Base-by-base conservation (phyloP, 2,888 invertebrate species). In the Iselma pallidipennis region DNA sequence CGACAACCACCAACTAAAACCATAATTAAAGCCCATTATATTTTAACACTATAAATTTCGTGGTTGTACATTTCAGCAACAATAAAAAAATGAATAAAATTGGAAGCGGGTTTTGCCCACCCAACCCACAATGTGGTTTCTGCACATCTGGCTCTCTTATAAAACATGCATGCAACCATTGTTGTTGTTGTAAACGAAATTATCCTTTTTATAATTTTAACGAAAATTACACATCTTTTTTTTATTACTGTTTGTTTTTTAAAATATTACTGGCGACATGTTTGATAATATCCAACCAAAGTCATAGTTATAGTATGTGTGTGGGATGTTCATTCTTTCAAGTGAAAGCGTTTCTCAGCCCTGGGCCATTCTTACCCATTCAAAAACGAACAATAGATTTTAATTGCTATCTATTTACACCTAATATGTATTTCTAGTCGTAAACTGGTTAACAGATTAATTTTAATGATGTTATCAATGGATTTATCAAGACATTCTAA, bases 391-490 rank as follows among this genome's bases (percentile, higher is more conserved):
- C 62, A 62, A 62, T 62, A 55, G 51, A 48, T 53, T n/a, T 62
- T 62, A 62, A 62, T 59, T 62, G 59, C 37, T 55, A 59, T 55
- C 62, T 55, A 62, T 62, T 62, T 62, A 55, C 57, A 62, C 61
- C 61, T 58, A 58, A 62, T 62, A 50, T 50, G 55, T 54, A 62
- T 62, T 62, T 54, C 53, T 53, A 42, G 19, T 61, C 49, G 57
- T 57, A 61, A 57, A 57, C 61, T 54, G 21, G 21, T 56, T 54
- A 54, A 55, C 37, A 50, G 55, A 61, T 58, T 61, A 61, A 58
- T 9, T 16, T 37, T 37, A 37, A 37, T 37, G 16, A 37, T 37
- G 37, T 16, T 37, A 37, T 37, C 37, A 6, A 3, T 37, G 16
- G 14, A 12, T 33, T 33, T 33, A 33, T 37, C 37, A 37, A 37